Base-by-base conservation (phyloP, 2,797 vertebrate species). In the Momotus momota region DNA sequence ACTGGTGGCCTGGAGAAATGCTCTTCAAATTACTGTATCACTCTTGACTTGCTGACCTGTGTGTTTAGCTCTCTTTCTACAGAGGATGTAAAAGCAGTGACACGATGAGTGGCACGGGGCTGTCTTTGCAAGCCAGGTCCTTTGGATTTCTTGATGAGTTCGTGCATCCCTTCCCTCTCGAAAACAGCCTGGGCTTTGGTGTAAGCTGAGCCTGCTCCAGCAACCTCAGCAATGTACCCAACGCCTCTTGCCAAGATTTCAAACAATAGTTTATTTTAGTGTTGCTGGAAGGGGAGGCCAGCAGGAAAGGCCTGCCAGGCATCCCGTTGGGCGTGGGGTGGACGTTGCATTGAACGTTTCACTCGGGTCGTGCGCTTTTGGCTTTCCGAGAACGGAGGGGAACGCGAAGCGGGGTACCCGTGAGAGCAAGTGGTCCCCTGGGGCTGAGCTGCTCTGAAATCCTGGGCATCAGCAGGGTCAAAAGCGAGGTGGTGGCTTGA, bases 201-300 rank as follows among this genome's bases (percentile, higher is more conserved):
- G 79, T 82, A 18, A 82, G 6, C 45, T 80, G 81, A 65, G 85
- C 57, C 62, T 40, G 22, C 81, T 80, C 57, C 81, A 82, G 87
- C 78, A 89, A 8, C 81, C 88, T 69, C 95, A 96, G 90, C 88
- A 62, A 41, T 45, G 86, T 88, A 8, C 51, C 6, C 2, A 40
- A 22, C 3, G 45, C 26, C 35, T 14, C 55, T 26, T 90, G 93
- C 96, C 96, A 96, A 78, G 84, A 6, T 89, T 70, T 94, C 93
- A 94, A 26, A 92, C 86, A 93, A 74, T 94, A 92, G 81, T 51
- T 94, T 81, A 48, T 93, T 82, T 65, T 88, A 54, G 86, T 90
- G 91, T 65, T 87, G 86, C 89, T 97, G 93, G 90, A 69, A 82
- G 93, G 87, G 88, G 71, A 78, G 92, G 78, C 74, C 91, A 60